Evolutionary conservation across 2,888 invertebrate species (phyloP), one percentile per base, ranked within the genome.

Genomic region (Margaritifera margaritifera): DNA sequence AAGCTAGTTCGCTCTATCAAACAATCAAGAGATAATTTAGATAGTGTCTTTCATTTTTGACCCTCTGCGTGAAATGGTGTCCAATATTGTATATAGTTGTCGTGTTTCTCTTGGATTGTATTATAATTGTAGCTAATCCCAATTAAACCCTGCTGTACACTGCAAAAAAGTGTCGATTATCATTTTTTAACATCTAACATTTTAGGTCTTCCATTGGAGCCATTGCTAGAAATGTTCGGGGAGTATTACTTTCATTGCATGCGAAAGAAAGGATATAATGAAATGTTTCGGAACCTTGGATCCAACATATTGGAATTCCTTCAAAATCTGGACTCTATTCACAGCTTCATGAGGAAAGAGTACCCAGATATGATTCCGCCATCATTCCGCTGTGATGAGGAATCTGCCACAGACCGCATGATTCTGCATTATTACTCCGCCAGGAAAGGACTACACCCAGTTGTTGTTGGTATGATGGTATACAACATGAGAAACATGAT

Each of bases 251-350:
- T 85, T 55, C 68, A 76, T 24, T 75, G 77, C 54, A 42, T 84
- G n/a, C 68, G 75, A 15, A 71, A 69, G 42, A 68, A 68, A 64
- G 83, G 82, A 11, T 82, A 84, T 68, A 82, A 84, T 57, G 82
- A 84, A 67, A 66, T 84, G 57, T 72, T 85, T 54, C 68, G 84
- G 8, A 81, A 81, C 66, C 76, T 85, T 1, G 85, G 84, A 1
- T 74, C 73, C 22, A 83, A 80, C 65, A 72, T 84, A 55, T 77
- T 84, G 64, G 81, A 81, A 52, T 83, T 83, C 67, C 67, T 84
- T 8, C 81, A 84, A 71, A 85, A 85, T 64, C 68, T 85, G 53
- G 85, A 85, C 68, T 84, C 80, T 53, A 68, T 85, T 2, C 85
- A 85, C 78, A 79, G 77, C 18, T 77, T 80, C 55, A 70, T 78